These are phyloP conservation scores for Oryzias sinensis DNA, from an alignment of 2,797 vertebrate genomes.

Conservation along the genomic window DNA sequence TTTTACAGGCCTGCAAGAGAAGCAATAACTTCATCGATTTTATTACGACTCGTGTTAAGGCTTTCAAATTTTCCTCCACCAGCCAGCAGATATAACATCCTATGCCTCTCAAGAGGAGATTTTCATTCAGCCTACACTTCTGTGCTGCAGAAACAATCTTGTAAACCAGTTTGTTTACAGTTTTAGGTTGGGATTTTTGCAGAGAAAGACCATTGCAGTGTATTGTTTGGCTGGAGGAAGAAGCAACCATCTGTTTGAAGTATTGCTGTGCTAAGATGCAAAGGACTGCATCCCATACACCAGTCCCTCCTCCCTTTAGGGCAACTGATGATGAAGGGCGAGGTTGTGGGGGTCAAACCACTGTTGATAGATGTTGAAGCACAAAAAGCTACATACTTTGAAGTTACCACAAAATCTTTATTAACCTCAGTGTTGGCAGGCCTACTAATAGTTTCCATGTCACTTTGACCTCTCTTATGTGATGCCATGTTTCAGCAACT, in stretches of 20 bases:
- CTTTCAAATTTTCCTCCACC: conserved; percentile 3
- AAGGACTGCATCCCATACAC: conserved; percentile 37
- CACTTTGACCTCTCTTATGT: conserved; percentile 34
- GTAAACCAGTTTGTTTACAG: conserved; percentile 30
- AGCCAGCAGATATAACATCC: background rate
- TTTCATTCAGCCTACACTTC: background rate
- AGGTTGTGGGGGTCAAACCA: conserved; percentile 29
- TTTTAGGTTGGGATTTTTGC: conserved; percentile 41
- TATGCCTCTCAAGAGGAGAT: background rate
- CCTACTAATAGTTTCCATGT: conserved; percentile 38
- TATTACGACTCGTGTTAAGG: conserved; percentile 10
- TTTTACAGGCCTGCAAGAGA: conserved; percentile 5
- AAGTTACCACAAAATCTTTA: conserved; percentile 30
- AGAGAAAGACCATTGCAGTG: conserved; percentile 29
- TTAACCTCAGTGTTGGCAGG: conserved; percentile 28
- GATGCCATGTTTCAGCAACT: conserved; percentile 36
- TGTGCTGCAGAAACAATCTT: conserved; percentile 26
- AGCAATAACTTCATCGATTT: conserved; percentile 18
- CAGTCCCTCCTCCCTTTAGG: conserved; percentile 39
- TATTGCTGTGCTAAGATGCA: conserved; percentile 50
- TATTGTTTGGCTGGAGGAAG: conserved; percentile 51
- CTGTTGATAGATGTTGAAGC: conserved; percentile 14
- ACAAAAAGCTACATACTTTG: conserved; percentile 22
- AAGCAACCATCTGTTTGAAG: conserved; percentile 64
- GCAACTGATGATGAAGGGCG: conserved; percentile 49